Percentiles rank a stretch among this genome's conserved stretches.
These are phyloP conservation scores for Hedychridium roseum DNA, from an alignment of 2,888 invertebrate genomes.

Conservation along the genomic window DNA sequence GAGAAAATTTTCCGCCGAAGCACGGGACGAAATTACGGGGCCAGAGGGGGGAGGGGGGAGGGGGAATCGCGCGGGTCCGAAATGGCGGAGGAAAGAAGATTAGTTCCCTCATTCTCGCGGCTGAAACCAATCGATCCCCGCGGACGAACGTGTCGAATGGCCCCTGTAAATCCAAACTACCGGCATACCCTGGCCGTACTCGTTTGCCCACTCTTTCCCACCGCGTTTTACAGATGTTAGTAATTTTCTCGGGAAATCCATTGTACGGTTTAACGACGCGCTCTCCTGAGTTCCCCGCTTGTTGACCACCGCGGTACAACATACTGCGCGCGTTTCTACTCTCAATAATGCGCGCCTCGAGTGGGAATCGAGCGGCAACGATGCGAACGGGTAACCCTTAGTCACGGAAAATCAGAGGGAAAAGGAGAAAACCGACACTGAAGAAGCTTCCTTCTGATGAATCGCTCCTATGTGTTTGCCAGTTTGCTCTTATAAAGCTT, in stretches of 20 bases:
- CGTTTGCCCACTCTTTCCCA: not conserved
- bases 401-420: constrained; percentile 13
- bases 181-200: not conserved
- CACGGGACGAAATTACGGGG: too few species aligned
- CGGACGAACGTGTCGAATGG: too few species aligned
- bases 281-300: constrained; percentile 10
- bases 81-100: too few species aligned
- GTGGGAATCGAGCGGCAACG: constrained; percentile 29
- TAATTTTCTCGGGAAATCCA: constrained; percentile 22
- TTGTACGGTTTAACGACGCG: constrained; percentile 23
- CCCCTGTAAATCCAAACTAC: too few species aligned
- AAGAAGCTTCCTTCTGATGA: too few species aligned
- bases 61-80: too few species aligned
- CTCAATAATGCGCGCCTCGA: constrained; percentile 17
- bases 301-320: constrained; percentile 17
- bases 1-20: too few species aligned
- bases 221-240: not conserved
- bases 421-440: constrained; percentile 17
- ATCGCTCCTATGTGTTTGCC: too few species aligned
- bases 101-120: too few species aligned
- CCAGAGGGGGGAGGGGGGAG: too few species aligned
- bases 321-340: constrained; percentile 23
- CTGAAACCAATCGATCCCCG: too few species aligned
- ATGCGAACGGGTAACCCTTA: constrained; percentile 19
- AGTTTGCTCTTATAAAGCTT: too few species aligned